Base-by-base conservation (phyloP, 1,140 invertebrate genomes). In the Micrasema longulum region DNA sequence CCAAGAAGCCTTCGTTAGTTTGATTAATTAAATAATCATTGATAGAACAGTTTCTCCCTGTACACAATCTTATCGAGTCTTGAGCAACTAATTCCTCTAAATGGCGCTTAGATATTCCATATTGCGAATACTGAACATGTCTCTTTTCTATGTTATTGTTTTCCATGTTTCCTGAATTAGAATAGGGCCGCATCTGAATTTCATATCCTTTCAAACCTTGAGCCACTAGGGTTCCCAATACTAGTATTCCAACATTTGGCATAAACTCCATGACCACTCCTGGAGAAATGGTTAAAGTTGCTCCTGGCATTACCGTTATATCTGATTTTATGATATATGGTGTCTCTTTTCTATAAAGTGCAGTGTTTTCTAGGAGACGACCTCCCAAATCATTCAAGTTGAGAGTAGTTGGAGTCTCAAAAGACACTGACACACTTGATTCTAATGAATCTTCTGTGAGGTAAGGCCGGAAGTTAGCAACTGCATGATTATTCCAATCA, bases 401-500 rank as follows among this genome's bases (percentile, higher is more conserved):
- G 0, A 90, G 68, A 1, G 77, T 48, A n/a, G 77, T 83, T 6
- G 83, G 80, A 6, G 84, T 77, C 66, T 87, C 88, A 77, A 88
- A 91, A 0, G 89, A 87, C 0, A 89, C 85, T 0, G 93, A 95
- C n/a, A 93, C 84, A 69, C 91, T 92, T 0, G 90, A 88, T 72
- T 92, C 90, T 76, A 95, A 89, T 52, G 87, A 85, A 76, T 95
- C 89, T 79, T 91, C 90, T 41, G 91, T 87, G 41, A 98, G 87
- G 81, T 91, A 99, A 0, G 97, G 97, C 68, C 90, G 88, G 81
- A 93, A 99, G 16, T 91, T 87, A 0, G 96, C 97, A 38, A 97
- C 89, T 0, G 97, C 96, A 81, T 97, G 97, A 83, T 96, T 96
- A 80, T 99, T 99, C 98, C 98, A 99, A 79, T 99, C 97, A 82